Conservation (phyloP, 2,888 invertebrate genomes). For the Spodoptera exigua region DNA sequence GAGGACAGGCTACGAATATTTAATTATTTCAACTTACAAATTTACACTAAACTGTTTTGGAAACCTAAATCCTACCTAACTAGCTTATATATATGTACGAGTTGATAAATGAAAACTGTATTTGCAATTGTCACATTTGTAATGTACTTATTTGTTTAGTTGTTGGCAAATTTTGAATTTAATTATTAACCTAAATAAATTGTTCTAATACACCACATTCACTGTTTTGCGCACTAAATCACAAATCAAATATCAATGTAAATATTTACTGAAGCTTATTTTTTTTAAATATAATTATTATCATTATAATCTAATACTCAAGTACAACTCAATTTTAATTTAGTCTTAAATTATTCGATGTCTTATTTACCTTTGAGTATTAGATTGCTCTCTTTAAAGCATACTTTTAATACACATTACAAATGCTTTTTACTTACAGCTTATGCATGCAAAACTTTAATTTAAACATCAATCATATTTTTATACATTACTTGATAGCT, state of each 20-base stretch:
- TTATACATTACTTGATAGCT: too few relatives aligned
- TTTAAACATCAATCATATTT: too few relatives aligned
- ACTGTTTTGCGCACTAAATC: conserved; percentile 23
- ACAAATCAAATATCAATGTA: conserved; percentile 20
- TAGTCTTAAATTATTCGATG: too few relatives aligned
- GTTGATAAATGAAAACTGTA: conserved; percentile 8
- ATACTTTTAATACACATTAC: too few relatives aligned
- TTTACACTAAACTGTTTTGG: conserved; percentile 7
- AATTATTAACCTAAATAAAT: conserved; percentile 13
- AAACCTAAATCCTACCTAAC: conserved; percentile 27
- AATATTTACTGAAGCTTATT: conserved; percentile 1
- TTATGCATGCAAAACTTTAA: too few relatives aligned
- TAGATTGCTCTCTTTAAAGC: too few relatives aligned
- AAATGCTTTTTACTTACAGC: too few relatives aligned
- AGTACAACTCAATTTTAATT: too few relatives aligned
- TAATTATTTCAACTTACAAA: conserved; percentile 48
- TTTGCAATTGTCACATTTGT: conserved; percentile 10
- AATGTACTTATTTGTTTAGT: conserved; percentile 44
- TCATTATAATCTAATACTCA: too few relatives aligned
- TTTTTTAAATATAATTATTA: background rate
- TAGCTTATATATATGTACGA: conserved; percentile 15
- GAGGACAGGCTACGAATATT: conserved; percentile 47
- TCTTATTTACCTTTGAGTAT: too few relatives aligned
- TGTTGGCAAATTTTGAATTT: conserved; percentile 32
- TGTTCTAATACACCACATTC: conserved; percentile 21